phyloP scores from a whole-genome alignment of 2,113 vertebrate genomes.

The Ellobius talpinus region DNA sequence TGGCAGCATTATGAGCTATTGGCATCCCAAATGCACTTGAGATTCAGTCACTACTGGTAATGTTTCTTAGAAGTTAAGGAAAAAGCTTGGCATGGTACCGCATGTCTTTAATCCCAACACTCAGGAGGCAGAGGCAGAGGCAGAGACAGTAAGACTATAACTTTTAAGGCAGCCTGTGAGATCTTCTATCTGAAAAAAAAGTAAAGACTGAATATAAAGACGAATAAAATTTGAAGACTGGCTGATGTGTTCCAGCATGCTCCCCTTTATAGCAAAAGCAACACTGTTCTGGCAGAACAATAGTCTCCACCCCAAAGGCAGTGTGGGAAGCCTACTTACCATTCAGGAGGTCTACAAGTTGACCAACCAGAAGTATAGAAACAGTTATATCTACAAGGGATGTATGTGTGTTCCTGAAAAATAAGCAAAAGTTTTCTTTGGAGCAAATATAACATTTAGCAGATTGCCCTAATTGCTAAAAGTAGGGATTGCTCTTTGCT shows the following conservation, averaged over 20 bases:
- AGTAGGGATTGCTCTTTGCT: background rate
- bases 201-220: background rate
- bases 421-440: background rate
- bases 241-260: background rate
- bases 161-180: background rate
- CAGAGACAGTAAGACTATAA: background rate
- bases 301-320: background rate
- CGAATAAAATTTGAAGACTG: background rate
- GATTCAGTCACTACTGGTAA: background rate
- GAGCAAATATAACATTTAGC: background rate
- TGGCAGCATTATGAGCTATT: background rate
- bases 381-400: background rate
- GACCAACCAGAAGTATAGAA: background rate
- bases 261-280: background rate
- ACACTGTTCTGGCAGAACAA: background rate
- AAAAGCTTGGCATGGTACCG: background rate
- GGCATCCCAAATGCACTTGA: background rate
- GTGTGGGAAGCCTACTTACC: background rate
- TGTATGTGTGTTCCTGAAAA: background rate
- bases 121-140: no score
- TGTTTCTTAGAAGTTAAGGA: background rate
- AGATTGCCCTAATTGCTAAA: background rate
- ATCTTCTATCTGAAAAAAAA: background rate
- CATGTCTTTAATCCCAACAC: background rate
- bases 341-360: background rate